A percentile compares a stretch with the other conserved stretches of the same genome.
Conservation (phyloP, 2,797 vertebrate species). For the Eurystomus glaucurus region DNA sequence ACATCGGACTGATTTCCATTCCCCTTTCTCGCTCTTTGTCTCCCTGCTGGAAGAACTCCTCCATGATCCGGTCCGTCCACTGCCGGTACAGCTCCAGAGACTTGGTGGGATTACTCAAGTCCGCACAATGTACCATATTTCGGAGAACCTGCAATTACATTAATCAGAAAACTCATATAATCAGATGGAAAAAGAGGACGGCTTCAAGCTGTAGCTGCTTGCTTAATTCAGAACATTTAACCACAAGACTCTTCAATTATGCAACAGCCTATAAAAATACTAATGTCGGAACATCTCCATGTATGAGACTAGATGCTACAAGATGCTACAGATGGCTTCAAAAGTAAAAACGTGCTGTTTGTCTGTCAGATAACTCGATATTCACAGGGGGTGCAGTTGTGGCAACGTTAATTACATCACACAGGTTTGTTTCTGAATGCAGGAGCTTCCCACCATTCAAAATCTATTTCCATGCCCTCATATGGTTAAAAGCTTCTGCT, state of each 20-base stretch:
- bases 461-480: not conserved
- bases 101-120: conserved; percentile 98
- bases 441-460: conserved; percentile 43
- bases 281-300: not conserved
- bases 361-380: not conserved
- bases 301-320: not conserved
- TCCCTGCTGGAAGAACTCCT: conserved; percentile 99
- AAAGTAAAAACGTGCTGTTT: accelerated
- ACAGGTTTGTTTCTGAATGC: not conserved
- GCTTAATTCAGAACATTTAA: conserved; percentile 18
- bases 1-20: conserved; percentile 99
- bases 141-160: conserved; percentile 90
- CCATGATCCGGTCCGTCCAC: conserved; percentile 99
- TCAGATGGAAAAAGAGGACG: not conserved
- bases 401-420: not conserved
- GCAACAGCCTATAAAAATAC: not conserved
- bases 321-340: not conserved
- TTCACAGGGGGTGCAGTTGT: not conserved
- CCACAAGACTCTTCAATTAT: not conserved
- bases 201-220: not conserved
- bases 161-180: conserved; percentile 37
- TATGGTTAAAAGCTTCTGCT: not conserved
- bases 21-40: conserved; percentile 95
- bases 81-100: conserved; percentile 96
- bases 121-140: conserved; percentile 98